Conservation (phyloP, 2,797 vertebrate species). For the Pipistrellus nathusii region DNA sequence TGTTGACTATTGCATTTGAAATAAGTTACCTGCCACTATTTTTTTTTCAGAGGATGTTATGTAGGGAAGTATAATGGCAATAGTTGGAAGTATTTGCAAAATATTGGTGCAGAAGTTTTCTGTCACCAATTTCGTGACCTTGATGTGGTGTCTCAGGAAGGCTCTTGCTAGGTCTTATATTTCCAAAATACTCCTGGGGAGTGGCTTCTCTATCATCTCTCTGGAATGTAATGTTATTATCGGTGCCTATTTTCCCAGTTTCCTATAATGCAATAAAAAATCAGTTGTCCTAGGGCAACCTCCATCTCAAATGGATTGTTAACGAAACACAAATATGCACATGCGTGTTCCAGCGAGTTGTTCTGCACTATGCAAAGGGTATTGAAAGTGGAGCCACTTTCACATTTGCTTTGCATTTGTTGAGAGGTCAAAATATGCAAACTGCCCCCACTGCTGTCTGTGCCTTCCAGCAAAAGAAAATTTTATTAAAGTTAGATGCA, state of each 20-base stretch:
- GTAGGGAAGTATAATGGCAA: neutral
- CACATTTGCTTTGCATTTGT: slow-evolving; percentile 71
- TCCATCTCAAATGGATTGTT: neutral
- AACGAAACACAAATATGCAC: neutral
- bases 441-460: slow-evolving; percentile 1
- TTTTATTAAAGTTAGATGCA: slow-evolving; percentile 13
- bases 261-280: slow-evolving; percentile 45
- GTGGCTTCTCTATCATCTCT: neutral
- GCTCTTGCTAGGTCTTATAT: neutral
- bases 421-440: slow-evolving; percentile 59
- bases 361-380: neutral
- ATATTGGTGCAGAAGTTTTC: neutral
- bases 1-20: neutral
- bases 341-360: neutral
- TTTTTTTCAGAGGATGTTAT: neutral
- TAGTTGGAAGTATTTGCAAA: neutral
- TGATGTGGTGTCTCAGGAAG: neutral
- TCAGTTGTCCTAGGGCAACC: neutral
- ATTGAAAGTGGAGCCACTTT: neutral
- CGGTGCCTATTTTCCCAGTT: neutral
- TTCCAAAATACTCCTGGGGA: neutral
- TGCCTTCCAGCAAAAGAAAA: slow-evolving; percentile 18
- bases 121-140: neutral
- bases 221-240: neutral
- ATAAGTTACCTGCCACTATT: neutral